Evolutionary conservation across 2,113 vertebrate genomes (phyloP).

Genomic region (Menidia beryllina): DNA sequence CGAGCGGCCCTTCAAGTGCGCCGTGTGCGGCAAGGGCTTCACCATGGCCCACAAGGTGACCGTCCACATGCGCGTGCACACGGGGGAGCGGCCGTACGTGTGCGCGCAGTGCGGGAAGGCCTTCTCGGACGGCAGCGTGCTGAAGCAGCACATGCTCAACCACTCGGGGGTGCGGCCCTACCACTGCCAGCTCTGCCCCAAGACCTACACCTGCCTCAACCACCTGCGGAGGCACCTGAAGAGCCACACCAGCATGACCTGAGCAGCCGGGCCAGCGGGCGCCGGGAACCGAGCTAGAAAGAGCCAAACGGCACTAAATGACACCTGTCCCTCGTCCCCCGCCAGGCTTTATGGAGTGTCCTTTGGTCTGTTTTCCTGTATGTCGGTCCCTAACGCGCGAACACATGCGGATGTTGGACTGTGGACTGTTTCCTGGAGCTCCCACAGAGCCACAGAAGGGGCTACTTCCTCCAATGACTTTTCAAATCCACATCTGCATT

Average conservation of each 20-base stretch:
- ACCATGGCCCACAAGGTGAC: conserved; percentile 79
- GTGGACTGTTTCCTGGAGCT: background rate
- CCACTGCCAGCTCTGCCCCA: conserved; percentile 79
- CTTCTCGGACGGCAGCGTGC: conserved; percentile 77
- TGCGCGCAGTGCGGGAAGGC: conserved; percentile 79
- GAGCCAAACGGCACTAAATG: conserved; percentile 12
- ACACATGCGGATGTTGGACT: conserved; percentile 8
- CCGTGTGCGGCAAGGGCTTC: conserved; percentile 76
- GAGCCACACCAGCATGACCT: conserved; percentile 75
- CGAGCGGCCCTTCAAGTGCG: conserved; percentile 76
- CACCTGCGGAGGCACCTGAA: conserved; percentile 81
- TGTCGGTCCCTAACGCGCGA: conserved; percentile 22
- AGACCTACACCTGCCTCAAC: conserved; percentile 81
- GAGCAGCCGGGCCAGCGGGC: conserved; percentile 16
- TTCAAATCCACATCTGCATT: background rate
- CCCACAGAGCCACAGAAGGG: background rate
- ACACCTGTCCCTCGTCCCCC: background rate
- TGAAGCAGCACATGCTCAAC: conserved; percentile 81
- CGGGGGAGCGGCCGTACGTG: conserved; percentile 74
- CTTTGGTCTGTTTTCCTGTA: background rate
- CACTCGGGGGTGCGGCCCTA: conserved; percentile 80
- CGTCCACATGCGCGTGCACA: conserved; percentile 79
- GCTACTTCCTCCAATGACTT: background rate
- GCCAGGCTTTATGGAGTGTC: conserved; percentile 2
- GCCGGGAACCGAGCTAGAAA: background rate